phyloP scores from a whole-genome alignment of 2,888 invertebrate genomes.

The Chymomyza amoena region DNA sequence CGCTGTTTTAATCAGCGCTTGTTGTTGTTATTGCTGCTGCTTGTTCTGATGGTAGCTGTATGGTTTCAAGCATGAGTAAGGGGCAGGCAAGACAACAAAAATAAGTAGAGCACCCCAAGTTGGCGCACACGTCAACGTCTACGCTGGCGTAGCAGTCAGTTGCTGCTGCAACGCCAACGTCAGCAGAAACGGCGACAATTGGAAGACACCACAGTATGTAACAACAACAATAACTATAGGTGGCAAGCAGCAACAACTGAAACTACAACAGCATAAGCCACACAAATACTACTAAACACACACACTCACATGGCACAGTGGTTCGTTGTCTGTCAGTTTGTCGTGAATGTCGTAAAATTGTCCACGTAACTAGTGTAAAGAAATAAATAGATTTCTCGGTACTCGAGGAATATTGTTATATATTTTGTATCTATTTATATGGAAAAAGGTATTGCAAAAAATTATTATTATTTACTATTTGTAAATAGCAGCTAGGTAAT shows the following conservation, averaged over 20 bases:
- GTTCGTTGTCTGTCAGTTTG: not conserved
- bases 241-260: not conserved
- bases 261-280: conserved; percentile 53
- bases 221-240: conserved; percentile 1
- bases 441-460: no score
- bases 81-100: conserved; percentile 41
- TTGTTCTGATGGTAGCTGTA: not conserved
- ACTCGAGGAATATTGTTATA: no score
- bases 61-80: conserved; percentile 14
- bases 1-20: conserved; percentile 52
- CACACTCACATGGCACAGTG: not conserved
- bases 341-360: not conserved
- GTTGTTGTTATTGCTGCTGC: conserved; percentile 51
- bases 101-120: conserved; percentile 66
- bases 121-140: conserved; percentile 29
- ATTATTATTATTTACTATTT: no score
- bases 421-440: no score
- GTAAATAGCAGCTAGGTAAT: no score
- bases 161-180: not conserved
- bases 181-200: conserved; percentile 11
- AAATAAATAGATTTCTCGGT: no score
- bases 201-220: conserved; percentile 3
- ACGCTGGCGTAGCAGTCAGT: conserved; percentile 2
- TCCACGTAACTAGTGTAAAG: no score
- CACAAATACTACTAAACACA: conserved; percentile 31